Conservation (phyloP, 2,888 invertebrate species). For the Pyrochroa serraticornis region DNA sequence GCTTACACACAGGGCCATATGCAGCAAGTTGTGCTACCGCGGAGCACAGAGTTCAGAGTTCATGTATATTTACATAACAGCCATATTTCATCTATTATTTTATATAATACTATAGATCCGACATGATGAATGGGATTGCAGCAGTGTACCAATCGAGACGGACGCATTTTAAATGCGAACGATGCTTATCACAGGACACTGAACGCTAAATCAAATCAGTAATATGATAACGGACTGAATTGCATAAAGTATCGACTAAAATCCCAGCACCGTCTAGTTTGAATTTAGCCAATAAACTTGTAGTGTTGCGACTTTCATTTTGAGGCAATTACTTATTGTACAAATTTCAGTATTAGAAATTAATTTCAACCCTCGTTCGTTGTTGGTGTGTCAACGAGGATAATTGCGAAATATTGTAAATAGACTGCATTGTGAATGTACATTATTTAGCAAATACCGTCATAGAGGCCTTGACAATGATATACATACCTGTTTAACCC, state of each 20-base stretch:
- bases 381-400: neutral
- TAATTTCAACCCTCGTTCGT: neutral
- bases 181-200: conserved; percentile 19
- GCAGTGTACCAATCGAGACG: conserved; percentile 23
- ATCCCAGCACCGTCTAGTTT: neutral
- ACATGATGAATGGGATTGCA: conserved; percentile 29
- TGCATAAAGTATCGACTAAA: neutral
- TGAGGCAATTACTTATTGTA: no score
- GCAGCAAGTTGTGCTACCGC: conserved; percentile 26
- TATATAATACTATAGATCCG: conserved; percentile 26
- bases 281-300: no score
- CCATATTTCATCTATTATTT: conserved; percentile 33
- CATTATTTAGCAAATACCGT: conserved; percentile 20
- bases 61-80: conserved; percentile 31
- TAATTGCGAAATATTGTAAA: conserved; percentile 9
- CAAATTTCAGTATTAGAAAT: no score
- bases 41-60: conserved; percentile 28
- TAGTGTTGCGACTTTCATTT: no score
- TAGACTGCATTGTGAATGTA: conserved; percentile 6
- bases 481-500: conserved; percentile 19
- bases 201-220: conserved; percentile 17
- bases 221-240: conserved; percentile 15
- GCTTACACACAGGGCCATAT: conserved; percentile 27
- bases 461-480: conserved; percentile 22
- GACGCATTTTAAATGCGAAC: conserved; percentile 19